phyloP scores from a whole-genome alignment of 2,888 invertebrate species.

The Euproctis similis region DNA sequence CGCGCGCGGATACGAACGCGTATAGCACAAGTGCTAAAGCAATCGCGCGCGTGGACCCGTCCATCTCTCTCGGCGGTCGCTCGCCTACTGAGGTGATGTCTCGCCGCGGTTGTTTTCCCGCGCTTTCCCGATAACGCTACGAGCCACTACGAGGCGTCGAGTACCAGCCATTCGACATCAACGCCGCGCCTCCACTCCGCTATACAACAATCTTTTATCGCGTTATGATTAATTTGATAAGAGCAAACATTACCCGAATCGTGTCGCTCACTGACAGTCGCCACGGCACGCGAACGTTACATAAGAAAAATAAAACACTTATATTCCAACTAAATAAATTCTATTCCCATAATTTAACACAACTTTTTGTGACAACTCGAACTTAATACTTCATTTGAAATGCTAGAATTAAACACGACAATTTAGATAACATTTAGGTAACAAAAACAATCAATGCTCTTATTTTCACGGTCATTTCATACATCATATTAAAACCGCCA shows the following conservation, averaged over 20 bases:
- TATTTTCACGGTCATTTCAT: too few relatives aligned
- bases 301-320: constrained; percentile 42
- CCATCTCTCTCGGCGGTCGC: constrained; percentile 63
- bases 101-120: constrained; percentile 54
- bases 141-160: constrained; percentile 22
- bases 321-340: constrained; percentile 45
- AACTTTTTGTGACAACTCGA: constrained; percentile 43
- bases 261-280: constrained; percentile 20
- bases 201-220: constrained; percentile 35
- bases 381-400: constrained; percentile 49
- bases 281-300: constrained; percentile 24
- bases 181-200: constrained; percentile 32
- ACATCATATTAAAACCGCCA: too few relatives aligned
- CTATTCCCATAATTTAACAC: constrained; percentile 48
- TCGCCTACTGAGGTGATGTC: constrained; percentile 57
- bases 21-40: constrained; percentile 47
- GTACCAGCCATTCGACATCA: constrained; percentile 44
- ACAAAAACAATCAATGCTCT: constrained; percentile 5
- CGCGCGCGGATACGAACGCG: constrained; percentile 56
- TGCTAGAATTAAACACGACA: constrained; percentile 26
- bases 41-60: constrained; percentile 49
- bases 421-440: constrained; percentile 14
- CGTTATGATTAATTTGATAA: constrained; percentile 50
- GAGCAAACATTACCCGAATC: constrained; percentile 25
- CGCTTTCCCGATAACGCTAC: constrained; percentile 69